Evolutionary conservation across 92 coral and sea anemone species (phyloP), one percentile per base, ranked within the genome.

Genomic region (Palythoa heliodiscus): DNA sequence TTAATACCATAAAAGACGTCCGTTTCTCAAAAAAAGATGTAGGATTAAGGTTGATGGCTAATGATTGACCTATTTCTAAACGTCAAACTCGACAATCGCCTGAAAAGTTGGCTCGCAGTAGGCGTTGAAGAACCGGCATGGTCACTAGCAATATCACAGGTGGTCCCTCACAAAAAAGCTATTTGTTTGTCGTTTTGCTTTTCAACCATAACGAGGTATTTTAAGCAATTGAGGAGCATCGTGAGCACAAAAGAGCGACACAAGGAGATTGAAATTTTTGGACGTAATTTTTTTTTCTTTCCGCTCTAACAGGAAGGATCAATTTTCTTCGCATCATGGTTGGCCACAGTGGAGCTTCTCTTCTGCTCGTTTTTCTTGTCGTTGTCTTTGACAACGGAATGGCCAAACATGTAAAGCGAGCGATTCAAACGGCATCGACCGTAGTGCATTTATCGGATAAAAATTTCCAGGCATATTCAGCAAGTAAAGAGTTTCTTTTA

Each of bases 101-200:
- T 19, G n/a, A 16, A 10, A n/a, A 5, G 10, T 19, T 63, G 25
- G 7, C 69, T 63, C 69, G 11, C 24, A n/a, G 20, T 78, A 23
- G 71, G 73, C 84, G 74, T 64, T 67, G 43, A 12, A 11, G 74
- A 20, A 73, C 74, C 22, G 84, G 55, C 23, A 47, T 19, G 61
- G 73, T 53, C 84, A 80, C 84, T 80, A 25, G 84, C 84, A 64
- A 43, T 4, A 52, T 52, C 47, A 80, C 84, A 11, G 84, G 84
- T 80, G 84, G 84, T 53, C 4, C 14, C 2, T 67, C 13, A 43
- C 39, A 64, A 43, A 80, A 63, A 17, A 12, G 3, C 40, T 5
- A 38, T 10, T 80, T 67, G 54, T 64, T 80, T 63, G 22, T 2
- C 24, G 2, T 29, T 69, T 69, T 15, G 16, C 58, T 80, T 14